Conservation (phyloP, 2,113 vertebrate species). For the human (Homo sapiens) region DNA sequence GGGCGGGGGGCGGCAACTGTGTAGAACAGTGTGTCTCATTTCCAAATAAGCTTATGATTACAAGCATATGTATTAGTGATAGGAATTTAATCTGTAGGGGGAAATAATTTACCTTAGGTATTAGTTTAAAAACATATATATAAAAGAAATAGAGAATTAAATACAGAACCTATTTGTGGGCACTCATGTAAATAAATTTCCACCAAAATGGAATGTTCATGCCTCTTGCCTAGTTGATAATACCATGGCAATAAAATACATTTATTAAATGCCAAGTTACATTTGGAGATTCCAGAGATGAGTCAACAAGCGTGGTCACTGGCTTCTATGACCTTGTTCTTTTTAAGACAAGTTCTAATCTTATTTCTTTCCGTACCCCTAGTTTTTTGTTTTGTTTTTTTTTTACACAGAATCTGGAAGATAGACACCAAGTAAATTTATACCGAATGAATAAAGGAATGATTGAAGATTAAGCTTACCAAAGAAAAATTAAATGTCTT, state of each 20-base stretch:
- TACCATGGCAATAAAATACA: not conserved
- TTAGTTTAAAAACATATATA: not conserved
- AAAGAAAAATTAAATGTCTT: constrained; percentile 10
- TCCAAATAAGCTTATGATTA: constrained; percentile 21
- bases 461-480: not conserved
- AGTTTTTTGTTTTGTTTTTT: too few species aligned
- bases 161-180: not conserved
- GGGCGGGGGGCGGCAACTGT: not conserved
- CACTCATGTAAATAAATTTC: not conserved
- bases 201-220: not conserved
- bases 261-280: not conserved
- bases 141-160: constrained; percentile 16
- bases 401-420: not conserved
- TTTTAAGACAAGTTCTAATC: not conserved
- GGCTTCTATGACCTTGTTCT: not conserved
- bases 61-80: not conserved
- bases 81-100: not conserved
- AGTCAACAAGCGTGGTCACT: not conserved
- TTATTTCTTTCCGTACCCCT: not conserved
- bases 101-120: not conserved
- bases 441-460: not conserved
- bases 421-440: not conserved
- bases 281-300: not conserved
- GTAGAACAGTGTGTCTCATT: not conserved
- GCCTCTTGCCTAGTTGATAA: not conserved